Evolutionary conservation across 1,140 invertebrate species (phyloP), one percentile per base, ranked within the genome.

Genomic region (Magallana ariakensis): DNA sequence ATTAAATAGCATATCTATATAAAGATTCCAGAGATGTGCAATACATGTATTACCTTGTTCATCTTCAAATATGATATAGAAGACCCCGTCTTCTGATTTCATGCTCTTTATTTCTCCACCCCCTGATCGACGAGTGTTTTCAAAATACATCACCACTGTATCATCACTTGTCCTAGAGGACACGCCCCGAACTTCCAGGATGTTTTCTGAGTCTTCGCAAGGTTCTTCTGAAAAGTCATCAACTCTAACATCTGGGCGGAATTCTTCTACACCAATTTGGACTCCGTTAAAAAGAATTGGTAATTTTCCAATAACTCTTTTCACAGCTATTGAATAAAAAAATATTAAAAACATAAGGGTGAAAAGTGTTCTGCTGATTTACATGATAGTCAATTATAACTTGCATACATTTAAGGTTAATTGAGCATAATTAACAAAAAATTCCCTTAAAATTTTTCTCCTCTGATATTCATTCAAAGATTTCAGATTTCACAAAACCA

Each of bases 101-200:
- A 89, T 81, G 16, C 83, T 75, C n/a, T 87, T 85, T 62, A 89
- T 85, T 9, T 46, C 75, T 70, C 85, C 89, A 54, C 88, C 89
- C 16, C 87, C 88, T 33, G 88, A 62, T 80, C 88, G 85, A 33
- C 88, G 70, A 86, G 83, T 89, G 83, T 85, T 89, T 82, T 89
- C 89, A 91, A 91, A 91, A 70, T 90, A 91, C 19, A 87, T 56
- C 22, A 84, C 54, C 9, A 91, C 26, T 16, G 85, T 88, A 22
- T 90, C 84, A 13, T 83, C 70, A 22, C 83, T 87, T 16, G 87
- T 89, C 13, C 11, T 56, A 10, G 26, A 1, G 0, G 55, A 87
- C 15, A 91, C 19, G 15, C 88, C 87, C 8, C 60, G 33, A 15
- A 88, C 84, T 57, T 88, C 87, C 62, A 88, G 70, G 13, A 82